Conservation (phyloP, 1,140 invertebrate genomes). For the Magallana gigas region DNA sequence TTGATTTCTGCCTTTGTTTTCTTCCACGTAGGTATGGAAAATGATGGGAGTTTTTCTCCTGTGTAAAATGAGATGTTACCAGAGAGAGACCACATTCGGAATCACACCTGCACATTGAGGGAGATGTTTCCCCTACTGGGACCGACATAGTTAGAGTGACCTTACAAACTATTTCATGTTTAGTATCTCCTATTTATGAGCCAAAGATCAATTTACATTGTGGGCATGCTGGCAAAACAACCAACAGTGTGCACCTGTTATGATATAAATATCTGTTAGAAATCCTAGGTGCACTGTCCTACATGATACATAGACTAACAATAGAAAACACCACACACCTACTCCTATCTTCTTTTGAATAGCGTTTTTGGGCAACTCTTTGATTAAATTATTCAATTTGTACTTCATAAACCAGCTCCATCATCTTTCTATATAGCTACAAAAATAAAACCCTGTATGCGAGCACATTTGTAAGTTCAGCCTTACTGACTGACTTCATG, state of each 20-base stretch:
- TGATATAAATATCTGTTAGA: too few species aligned
- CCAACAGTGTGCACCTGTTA: neutral
- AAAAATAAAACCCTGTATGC: too few species aligned
- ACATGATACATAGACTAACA: too few species aligned
- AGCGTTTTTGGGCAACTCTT: too few species aligned
- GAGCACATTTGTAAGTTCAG: too few species aligned
- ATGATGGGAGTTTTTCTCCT: neutral
- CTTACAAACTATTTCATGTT: neutral
- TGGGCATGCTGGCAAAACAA: neutral
- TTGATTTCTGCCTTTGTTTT: neutral
- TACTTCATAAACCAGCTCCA: too few species aligned
- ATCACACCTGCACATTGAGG: neutral
- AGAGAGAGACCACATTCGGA: neutral
- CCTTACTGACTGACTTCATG: too few species aligned
- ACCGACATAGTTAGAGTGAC: neutral
- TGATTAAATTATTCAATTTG: too few species aligned
- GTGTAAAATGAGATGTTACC: neutral
- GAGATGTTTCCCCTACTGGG: neutral
- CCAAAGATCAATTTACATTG: conserved; percentile 6
- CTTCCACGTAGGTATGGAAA: neutral
- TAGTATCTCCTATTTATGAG: neutral
- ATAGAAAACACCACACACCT: too few species aligned
- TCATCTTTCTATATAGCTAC: too few species aligned
- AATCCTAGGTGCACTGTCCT: too few species aligned
- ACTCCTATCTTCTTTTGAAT: too few species aligned